These are phyloP conservation scores for Electrona antarctica DNA, from an alignment of 2,113 vertebrate species.

Conservation along the genomic window DNA sequence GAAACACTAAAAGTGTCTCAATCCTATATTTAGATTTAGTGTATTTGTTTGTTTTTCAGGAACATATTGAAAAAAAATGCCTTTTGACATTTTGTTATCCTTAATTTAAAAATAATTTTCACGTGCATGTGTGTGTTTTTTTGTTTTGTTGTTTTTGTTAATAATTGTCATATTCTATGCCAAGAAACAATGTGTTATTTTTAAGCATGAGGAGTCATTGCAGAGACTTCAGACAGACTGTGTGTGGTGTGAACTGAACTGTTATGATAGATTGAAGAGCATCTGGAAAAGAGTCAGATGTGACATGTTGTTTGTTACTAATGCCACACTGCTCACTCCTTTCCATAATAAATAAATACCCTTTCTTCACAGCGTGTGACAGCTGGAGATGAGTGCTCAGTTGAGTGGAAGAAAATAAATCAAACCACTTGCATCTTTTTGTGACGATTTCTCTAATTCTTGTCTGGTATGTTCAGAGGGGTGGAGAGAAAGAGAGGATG, in stretches of 20 bases:
- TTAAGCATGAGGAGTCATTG: background rate
- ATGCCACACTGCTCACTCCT: constrained; percentile 33
- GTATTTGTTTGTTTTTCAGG: too few relatives aligned
- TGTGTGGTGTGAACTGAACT: background rate
- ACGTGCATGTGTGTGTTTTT: too few relatives aligned
- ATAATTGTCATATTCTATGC: too few relatives aligned
- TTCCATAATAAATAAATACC: constrained; percentile 46
- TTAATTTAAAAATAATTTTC: too few relatives aligned
- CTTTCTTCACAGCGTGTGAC: constrained; percentile 37
- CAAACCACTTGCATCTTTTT: constrained; percentile 60
- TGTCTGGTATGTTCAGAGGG: constrained; percentile 31
- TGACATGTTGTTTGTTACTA: constrained; percentile 57
- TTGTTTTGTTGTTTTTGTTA: too few relatives aligned
- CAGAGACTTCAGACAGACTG: background rate
- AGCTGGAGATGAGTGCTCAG: constrained; percentile 61
- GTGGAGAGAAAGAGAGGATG: constrained; percentile 6
- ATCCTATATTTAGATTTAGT: too few relatives aligned
- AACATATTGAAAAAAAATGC: too few relatives aligned
- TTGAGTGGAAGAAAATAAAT: constrained; percentile 65
- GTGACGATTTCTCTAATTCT: constrained; percentile 65
- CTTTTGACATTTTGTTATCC: too few relatives aligned
- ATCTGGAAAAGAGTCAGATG: constrained; percentile 48
- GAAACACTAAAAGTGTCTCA: too few relatives aligned
- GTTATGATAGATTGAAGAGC: constrained; percentile 5
- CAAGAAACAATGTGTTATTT: background rate